Evolutionary conservation across 2,888 invertebrate genomes (phyloP), one percentile per base, ranked within the genome.

Genomic region (Daptonema setosum): DNA sequence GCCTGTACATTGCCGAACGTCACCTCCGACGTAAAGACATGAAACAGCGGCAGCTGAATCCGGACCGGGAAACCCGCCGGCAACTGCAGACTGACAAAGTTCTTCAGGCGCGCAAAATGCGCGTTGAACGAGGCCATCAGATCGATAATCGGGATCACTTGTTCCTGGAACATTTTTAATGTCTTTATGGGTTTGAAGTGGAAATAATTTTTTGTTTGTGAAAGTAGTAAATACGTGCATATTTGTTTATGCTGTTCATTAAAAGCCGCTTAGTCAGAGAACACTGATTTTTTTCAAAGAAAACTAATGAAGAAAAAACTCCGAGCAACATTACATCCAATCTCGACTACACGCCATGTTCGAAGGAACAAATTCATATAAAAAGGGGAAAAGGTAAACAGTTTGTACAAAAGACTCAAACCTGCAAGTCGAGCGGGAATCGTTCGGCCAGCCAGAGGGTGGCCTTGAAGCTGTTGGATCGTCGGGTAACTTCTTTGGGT

Each of bases 71-170:
- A 67, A 35, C 67, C 95, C 57, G 91, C 79, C 1, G 95, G 95
- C 65, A 97, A 77, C 76, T 95, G 95, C 81, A 95, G 83, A 68
- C 91, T 90, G 63, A 97, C 87, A 75, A 97, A 97, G 75, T 95
- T 88, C 72, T 87, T 85, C 61, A 97, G 76, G 75, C 93, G 91
- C 64, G 87, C 86, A 76, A 97, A 95, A 76, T 95, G 93, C 29
- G 91, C 85, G 68, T 88, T 91, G 57, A 87, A 88, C 73, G 90
- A 85, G 22, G 93, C 87, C 93, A 97, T 95, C 60, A 97, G 78
- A 74, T 95, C 93, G 62, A 97, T 81, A 65, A 97, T 90, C 28
- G 95, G 95, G 79, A 93, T 83, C 66, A 95, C 87, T 76, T 90
- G 65, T 20, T 67, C 67, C 64, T 67, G 57, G 45, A 62, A 47